Base-by-base conservation (phyloP, 2,113 vertebrate genomes). In the Zingel zingel region DNA sequence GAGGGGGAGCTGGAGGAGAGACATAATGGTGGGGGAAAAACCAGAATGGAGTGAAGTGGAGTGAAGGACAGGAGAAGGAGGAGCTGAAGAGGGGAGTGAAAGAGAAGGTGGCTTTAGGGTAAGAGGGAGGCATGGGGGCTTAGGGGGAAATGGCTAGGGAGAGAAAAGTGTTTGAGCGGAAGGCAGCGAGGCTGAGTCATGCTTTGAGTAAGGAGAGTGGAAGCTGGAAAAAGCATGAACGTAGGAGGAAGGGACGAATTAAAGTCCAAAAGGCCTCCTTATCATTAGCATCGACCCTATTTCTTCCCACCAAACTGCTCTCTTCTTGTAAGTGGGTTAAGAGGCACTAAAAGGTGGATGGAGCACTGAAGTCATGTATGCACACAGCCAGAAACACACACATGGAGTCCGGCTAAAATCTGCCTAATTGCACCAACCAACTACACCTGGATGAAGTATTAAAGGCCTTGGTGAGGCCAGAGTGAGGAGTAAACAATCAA, bases 11-110 rank as follows among this genome's bases (percentile, higher is more conserved):
- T 68, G 58, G 83, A 86, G 81, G 82, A 77, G 77, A 88, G 74
- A 81, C 78, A 81, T 87, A 86, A 89, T 88, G 80, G 84, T 63
- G 75, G 88, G 86, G 87, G 85, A 82, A 82, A 89, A 90, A 83
- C 85, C 64, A 69, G 86, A 88, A 88, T 78, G 86, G 62, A 83
- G 73, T 90, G 76, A 87, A 91, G 89, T 83, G 90, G 75, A 76
- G 69, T 91, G 82, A 92, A 93, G 87, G 76, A 91, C 12, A 30
- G 36, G 84, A 75, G 73, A 68, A 81, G 77, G 76, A 82, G 84
- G 77, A 74, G 67, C 70, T 83, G 84, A 74, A 85, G 85, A 87
- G 86, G 63, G 63, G 58, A 78, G 43, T 63, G 56, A 77, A 82
- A 81, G 84, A 74, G 66, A 82, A 78, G 77, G 79, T 70, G 78